phyloP scores from a whole-genome alignment of 2,888 invertebrate species.

The Pristionchus japonicus region DNA sequence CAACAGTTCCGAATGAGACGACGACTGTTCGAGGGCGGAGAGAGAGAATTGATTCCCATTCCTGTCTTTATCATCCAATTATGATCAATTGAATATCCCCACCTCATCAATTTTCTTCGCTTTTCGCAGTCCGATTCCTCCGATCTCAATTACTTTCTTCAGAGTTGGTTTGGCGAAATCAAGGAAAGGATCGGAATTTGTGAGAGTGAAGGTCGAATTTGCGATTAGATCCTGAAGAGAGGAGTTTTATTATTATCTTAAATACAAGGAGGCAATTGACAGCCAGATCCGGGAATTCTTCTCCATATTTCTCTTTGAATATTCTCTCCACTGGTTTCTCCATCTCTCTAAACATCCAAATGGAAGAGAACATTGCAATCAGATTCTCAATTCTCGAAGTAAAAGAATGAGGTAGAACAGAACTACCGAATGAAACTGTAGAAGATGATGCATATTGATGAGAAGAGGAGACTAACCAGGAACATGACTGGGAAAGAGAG shows the following conservation, averaged over 20 bases:
- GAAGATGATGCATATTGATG: too few species aligned
- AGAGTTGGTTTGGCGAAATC: conserved; percentile 24
- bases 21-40: conserved; percentile 18
- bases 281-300: neutral
- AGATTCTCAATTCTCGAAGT: neutral
- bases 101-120: neutral
- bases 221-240: conserved; percentile 29
- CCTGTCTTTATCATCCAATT: too few species aligned
- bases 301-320: conserved; percentile 20
- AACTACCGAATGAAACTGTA: conserved; percentile 16
- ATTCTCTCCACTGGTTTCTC: neutral
- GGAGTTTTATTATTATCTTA: neutral
- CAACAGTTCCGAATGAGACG: conserved; percentile 36
- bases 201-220: neutral
- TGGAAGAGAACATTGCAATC: neutral
- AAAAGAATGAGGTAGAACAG: neutral
- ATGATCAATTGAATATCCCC: too few species aligned
- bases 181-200: conserved; percentile 27
- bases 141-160: conserved; percentile 23
- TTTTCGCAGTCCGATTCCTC: conserved; percentile 25
- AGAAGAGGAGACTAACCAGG: neutral
- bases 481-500: neutral
- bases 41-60: neutral
- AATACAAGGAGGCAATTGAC: neutral
- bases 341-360: conserved; percentile 20